These are phyloP conservation scores for Kradibia gibbosae DNA, from an alignment of 1,140 invertebrate species.

Conservation along the genomic window DNA sequence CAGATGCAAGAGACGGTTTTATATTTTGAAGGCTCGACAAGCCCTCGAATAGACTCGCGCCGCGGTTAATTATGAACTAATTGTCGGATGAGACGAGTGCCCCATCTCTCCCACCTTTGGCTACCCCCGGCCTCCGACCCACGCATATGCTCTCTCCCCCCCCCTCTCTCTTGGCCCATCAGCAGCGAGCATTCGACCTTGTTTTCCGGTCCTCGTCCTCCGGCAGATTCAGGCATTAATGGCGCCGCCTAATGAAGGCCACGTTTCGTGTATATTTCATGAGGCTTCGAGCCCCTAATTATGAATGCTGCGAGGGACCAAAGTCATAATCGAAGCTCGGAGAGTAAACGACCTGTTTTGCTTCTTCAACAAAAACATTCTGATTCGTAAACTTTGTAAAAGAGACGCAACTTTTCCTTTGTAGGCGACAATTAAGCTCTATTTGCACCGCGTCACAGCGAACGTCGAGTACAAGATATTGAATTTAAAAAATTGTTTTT, in stretches of 20 bases:
- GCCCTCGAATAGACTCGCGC: slow-evolving; percentile 43
- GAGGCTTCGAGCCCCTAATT: too few relatives aligned
- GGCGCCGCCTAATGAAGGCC: slow-evolving; percentile 10
- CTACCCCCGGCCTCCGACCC: too few relatives aligned
- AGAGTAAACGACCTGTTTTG: too few relatives aligned
- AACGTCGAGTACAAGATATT: slow-evolving; percentile 96
- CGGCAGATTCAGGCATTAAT: not conserved
- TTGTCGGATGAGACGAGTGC: slow-evolving; percentile 57
- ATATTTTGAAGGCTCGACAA: slow-evolving; percentile 27
- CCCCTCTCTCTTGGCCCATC: too few relatives aligned
- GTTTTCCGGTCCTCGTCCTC: slow-evolving; percentile 16
- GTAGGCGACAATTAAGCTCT: slow-evolving; percentile 92
- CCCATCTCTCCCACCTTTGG: not conserved
- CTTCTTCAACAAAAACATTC: not conserved
- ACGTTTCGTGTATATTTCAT: slow-evolving; percentile 33
- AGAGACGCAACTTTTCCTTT: not conserved
- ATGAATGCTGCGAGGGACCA: too few relatives aligned
- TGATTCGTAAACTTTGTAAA: not conserved
- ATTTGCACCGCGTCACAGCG: slow-evolving; percentile 87
- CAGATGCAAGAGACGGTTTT: slow-evolving; percentile 45
- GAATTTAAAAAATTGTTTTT: too few relatives aligned
- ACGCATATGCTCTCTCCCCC: not conserved
- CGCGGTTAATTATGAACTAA: slow-evolving; percentile 67
- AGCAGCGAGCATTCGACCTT: too few relatives aligned
- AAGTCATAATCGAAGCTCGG: too few relatives aligned